Conservation (phyloP, 2,113 vertebrate species). For the Origma solitaria region DNA sequence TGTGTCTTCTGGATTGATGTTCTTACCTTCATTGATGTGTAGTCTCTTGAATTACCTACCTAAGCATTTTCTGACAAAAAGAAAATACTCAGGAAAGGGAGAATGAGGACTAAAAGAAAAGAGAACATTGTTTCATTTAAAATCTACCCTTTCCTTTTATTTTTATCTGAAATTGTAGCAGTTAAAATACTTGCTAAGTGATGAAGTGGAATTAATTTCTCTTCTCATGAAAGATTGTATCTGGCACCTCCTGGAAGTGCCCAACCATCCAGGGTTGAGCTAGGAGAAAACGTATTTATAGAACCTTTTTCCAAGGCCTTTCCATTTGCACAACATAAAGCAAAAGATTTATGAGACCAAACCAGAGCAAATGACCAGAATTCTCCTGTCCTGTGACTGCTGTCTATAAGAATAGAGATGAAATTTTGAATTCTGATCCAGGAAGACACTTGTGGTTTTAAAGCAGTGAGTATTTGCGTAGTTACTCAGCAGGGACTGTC, state of each 20-base stretch:
- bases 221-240: neutral
- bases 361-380: neutral
- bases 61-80: neutral
- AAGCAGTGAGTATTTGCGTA: neutral
- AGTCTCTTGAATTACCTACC: neutral
- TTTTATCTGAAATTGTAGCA: neutral
- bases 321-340: neutral
- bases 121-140: neutral
- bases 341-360: neutral
- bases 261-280: neutral
- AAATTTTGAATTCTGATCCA: neutral
- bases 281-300: neutral
- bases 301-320: neutral
- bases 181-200: neutral
- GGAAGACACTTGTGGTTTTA: neutral
- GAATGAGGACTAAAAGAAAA: neutral
- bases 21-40: neutral
- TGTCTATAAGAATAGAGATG: neutral
- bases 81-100: neutral
- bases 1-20: neutral
- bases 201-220: neutral
- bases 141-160: neutral
- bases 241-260: neutral
- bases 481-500: neutral
- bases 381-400: neutral